Evolutionary conservation across 2,888 invertebrate genomes (phyloP).

Genomic region (Gisinianus flammeolus): DNA sequence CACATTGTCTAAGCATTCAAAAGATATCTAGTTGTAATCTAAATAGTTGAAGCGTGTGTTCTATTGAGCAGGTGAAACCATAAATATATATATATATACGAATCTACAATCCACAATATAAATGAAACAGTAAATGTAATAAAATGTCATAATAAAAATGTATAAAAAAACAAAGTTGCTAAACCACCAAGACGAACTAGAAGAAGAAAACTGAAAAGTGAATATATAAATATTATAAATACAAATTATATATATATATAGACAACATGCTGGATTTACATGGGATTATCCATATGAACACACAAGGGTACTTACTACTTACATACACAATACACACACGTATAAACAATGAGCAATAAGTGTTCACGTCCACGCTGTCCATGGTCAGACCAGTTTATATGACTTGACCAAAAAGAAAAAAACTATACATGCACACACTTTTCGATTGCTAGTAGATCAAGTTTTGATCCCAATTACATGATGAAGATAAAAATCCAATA

Average conservation of each 20-base stretch:
- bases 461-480: neutral
- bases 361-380: neutral
- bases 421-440: neutral
- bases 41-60: neutral
- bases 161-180: neutral
- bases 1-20: neutral
- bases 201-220: neutral
- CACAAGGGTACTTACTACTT: no score
- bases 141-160: neutral
- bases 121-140: neutral
- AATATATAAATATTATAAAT: neutral
- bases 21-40: neutral
- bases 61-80: neutral
- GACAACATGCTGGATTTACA: neutral
- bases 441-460: neutral
- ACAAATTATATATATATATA: neutral
- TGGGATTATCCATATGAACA: no score
- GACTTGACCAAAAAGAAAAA: neutral
- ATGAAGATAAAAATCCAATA: neutral
- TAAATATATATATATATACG: neutral
- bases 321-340: no score
- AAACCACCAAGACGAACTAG: neutral
- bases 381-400: neutral
- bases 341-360: no score
- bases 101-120: neutral